phyloP scores from a whole-genome alignment of 1,140 invertebrate genomes.

The Cotesia glomerata region DNA sequence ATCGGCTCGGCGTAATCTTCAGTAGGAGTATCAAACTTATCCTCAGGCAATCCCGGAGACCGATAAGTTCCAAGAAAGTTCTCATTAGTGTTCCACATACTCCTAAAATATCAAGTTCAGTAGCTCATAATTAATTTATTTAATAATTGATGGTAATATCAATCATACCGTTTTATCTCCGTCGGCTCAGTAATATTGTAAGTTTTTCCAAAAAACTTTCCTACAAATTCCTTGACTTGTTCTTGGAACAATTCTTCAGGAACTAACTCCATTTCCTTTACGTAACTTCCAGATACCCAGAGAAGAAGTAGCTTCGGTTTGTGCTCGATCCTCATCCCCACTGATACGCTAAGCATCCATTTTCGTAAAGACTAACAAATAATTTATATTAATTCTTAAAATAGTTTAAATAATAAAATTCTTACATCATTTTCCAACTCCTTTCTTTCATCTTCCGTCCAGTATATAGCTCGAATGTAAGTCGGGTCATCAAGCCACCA shows the following conservation, averaged over 20 bases:
- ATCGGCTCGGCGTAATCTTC: conserved; percentile 48
- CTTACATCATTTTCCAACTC: not conserved
- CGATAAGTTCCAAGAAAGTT: conserved; percentile 75
- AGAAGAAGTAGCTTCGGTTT: conserved; percentile 73
- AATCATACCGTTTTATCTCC: conserved; percentile 49
- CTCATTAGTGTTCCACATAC: conserved; percentile 73
- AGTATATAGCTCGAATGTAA: conserved; percentile 54
- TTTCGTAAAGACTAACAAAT: conserved; percentile 32
- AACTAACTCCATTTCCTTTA: conserved; percentile 66
- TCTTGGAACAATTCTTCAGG: conserved; percentile 59
- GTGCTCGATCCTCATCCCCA: conserved; percentile 70
- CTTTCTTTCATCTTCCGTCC: conserved; percentile 62
- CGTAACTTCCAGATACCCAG: conserved; percentile 67
- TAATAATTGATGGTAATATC: conserved; percentile 42
- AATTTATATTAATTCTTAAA: not conserved
- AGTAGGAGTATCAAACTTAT: conserved; percentile 33
- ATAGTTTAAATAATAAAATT: not conserved
- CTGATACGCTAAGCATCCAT: conserved; percentile 72
- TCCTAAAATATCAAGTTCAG: conserved; percentile 55
- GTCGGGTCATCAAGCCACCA: conserved; percentile 67
- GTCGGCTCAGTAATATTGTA: conserved; percentile 65
- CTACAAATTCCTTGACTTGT: conserved; percentile 59
- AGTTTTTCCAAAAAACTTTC: conserved; percentile 59
- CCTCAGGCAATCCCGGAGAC: conserved; percentile 67
- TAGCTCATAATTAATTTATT: not conserved